Evolutionary conservation across 2,113 vertebrate species (phyloP).

Genomic region (Smithornis capensis): DNA sequence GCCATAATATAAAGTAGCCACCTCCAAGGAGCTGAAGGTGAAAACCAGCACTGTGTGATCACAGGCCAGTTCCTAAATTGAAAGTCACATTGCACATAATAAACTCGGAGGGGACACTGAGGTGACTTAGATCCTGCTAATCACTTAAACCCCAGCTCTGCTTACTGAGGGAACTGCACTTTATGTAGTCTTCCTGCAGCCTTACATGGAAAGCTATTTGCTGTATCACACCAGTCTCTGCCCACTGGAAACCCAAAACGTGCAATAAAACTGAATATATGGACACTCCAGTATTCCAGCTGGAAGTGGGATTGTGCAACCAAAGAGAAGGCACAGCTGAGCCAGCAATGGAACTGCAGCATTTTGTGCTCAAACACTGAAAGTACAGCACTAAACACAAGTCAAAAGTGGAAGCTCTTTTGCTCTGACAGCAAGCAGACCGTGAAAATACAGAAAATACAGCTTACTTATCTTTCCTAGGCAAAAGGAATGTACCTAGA

Average conservation of each 20-base stretch:
- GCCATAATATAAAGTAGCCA: background rate
- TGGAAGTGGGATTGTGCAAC: background rate
- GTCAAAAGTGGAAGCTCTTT: background rate
- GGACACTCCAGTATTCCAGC: background rate
- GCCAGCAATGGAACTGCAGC: background rate
- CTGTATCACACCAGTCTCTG: background rate
- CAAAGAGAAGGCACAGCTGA: background rate
- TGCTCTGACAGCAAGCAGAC: background rate
- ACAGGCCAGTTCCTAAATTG: background rate
- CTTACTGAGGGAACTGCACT: background rate
- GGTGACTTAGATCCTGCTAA: slow-evolving; percentile 29
- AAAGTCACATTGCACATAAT: background rate
- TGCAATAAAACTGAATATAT: background rate
- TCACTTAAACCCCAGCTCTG: background rate
- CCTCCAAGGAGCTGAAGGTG: background rate
- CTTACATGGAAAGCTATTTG: slow-evolving; percentile 38
- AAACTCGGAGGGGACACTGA: background rate
- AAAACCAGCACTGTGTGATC: background rate
- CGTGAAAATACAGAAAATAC: background rate
- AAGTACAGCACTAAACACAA: background rate
- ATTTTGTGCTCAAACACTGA: background rate
- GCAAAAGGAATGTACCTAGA: background rate
- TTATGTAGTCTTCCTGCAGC: background rate
- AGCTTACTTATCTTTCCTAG: background rate
- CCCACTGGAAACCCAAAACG: background rate